These are phyloP conservation scores for Drosophila buzzatii DNA, from an alignment of 2,888 invertebrate species.

Conservation along the genomic window DNA sequence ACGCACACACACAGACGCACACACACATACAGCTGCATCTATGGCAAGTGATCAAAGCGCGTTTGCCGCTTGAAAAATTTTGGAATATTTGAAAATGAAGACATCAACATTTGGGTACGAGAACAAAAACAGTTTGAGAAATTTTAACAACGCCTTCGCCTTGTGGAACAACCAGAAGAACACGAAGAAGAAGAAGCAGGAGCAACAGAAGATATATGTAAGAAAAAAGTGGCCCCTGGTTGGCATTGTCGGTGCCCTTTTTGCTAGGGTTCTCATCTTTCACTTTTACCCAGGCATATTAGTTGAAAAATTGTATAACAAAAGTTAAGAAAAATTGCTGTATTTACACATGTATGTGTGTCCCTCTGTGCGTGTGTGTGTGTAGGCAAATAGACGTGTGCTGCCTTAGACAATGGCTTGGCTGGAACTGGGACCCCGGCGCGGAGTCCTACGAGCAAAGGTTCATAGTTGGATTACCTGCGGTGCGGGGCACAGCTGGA, in stretches of 20 bases:
- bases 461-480: slow-evolving; percentile 66
- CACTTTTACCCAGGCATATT: slow-evolving; percentile 68
- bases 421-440: slow-evolving; percentile 58
- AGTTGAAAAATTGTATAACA: slow-evolving; percentile 78
- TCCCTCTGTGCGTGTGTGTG: slow-evolving; percentile 16
- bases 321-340: slow-evolving; percentile 69
- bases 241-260: slow-evolving; percentile 60
- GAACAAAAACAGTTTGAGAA: slow-evolving; percentile 57
- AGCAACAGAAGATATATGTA: slow-evolving; percentile 1
- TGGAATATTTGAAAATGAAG: slow-evolving; percentile 65
- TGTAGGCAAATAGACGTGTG: slow-evolving; percentile 67
- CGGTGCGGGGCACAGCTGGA: slow-evolving; percentile 82
- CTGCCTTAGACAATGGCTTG: slow-evolving; percentile 66
- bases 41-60: slow-evolving; percentile 72
- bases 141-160: slow-evolving; percentile 63
- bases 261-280: slow-evolving; percentile 77
- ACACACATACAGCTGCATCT: slow-evolving; percentile 35
- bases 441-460: slow-evolving; percentile 46
- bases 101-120: slow-evolving; percentile 53
- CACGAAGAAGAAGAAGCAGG: neutral
- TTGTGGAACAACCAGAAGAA: neutral
- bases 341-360: slow-evolving; percentile 4
- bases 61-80: slow-evolving; percentile 54
- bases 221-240: slow-evolving; percentile 43
- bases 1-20: slow-evolving; percentile 46